Evolutionary conservation across 1,140 invertebrate genomes (phyloP).

Genomic region (Batillaria attramentaria): DNA sequence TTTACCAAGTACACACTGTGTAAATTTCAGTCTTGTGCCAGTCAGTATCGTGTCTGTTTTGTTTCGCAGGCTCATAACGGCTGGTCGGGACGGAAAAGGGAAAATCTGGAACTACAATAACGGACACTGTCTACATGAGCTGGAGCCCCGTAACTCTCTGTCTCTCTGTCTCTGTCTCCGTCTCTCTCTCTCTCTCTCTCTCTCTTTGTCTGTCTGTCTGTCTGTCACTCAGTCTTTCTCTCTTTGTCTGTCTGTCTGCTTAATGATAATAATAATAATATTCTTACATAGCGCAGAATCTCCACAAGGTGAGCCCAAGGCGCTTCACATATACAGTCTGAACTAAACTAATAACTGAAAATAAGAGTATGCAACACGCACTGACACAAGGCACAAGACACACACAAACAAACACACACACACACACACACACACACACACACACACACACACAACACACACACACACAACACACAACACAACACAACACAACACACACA

Average conservation of each 20-base stretch:
- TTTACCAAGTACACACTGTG: slow-evolving; percentile 1
- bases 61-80: background rate
- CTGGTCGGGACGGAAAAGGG: background rate
- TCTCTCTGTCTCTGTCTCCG: background rate
- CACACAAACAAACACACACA: background rate
- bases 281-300: background rate
- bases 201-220: background rate
- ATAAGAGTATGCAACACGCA: background rate
- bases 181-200: background rate
- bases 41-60: background rate
- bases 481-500: no score
- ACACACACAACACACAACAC: no score
- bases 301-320: background rate
- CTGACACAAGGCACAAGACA: background rate
- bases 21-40: background rate
- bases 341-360: background rate
- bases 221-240: background rate
- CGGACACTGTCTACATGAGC: background rate
- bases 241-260: background rate
- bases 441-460: background rate
- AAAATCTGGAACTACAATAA: background rate
- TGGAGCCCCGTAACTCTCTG: background rate
- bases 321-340: background rate
- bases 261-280: no score
- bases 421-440: background rate